Evolutionary conservation across 2,888 invertebrate species (phyloP), one percentile per base, ranked within the genome.

Genomic region (Cataglyphis rosenhaueri): DNA sequence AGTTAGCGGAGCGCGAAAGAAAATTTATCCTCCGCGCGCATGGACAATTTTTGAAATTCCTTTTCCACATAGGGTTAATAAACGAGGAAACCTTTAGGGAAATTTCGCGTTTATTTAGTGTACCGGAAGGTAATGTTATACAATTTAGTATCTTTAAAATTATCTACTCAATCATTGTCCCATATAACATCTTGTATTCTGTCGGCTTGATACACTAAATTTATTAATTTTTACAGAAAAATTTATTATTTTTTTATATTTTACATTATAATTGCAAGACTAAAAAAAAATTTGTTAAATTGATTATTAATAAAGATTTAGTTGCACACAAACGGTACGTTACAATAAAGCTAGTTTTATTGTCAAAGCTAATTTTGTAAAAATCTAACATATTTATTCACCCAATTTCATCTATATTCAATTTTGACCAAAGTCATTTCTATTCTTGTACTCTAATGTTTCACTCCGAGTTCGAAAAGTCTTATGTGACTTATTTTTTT

Each of bases 1-100:
- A 71, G 73, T 48, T 74, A 68, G 32, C 10, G 29, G 35, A 79
- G 35, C 57, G 35, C 59, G 44, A 59, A 73, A 68, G 66, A 21
- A n/a, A 68, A 48, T 59, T 71, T 71, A 35, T 32, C 5, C 9
- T 12, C 41, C 15, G 8, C 44, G 55, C 18, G 15, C 18, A 1
- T 48, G 48, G 18, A 32, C 48, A 10, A 62, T 71, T 71, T 62
- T 15, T 15, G 9, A 18, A 18, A 15, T 32, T 15, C 8, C 21
- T 57, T 15, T 48, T 12, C 3, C 18, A 9, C 38, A 35, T 12
- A 15, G 38, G 3, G 32, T 1, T n/a, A 25, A 52, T 65, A 15
- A 65, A 38, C 35, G n/a, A 5, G n/a, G 12, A 38, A 4, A 75
- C 1, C 12, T 75, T 75, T n/a, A 29, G 55, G 21, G 35, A 65